A percentile compares a stretch with the other conserved stretches of the same genome.
Evolutionary conservation across 2,797 vertebrate genomes (phyloP).

Genomic region (Meda fulgida): DNA sequence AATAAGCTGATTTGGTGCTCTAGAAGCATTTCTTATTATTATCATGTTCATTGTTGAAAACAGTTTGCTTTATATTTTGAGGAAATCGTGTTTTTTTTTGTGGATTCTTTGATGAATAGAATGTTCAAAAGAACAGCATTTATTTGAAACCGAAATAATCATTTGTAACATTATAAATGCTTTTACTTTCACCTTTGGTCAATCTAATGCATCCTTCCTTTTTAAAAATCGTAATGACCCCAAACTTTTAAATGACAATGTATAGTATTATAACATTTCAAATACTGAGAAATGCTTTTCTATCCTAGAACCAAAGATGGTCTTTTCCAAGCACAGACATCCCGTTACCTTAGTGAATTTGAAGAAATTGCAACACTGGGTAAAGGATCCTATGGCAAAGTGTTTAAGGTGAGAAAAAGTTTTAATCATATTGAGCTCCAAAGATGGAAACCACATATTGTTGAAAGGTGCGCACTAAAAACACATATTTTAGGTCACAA

Average conservation of each 20-base stretch:
- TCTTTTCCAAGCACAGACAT: conserved; percentile 90
- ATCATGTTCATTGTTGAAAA: background rate
- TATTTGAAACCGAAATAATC: background rate
- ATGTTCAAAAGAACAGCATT: background rate
- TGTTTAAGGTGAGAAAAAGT: conserved; percentile 85
- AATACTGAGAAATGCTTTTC: background rate
- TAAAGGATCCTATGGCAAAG: conserved; percentile 94
- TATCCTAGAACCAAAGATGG: conserved; percentile 74
- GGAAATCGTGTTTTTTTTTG: background rate
- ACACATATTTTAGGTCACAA: conserved; percentile 82
- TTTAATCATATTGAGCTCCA: conserved; percentile 6
- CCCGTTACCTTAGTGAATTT: conserved; percentile 95
- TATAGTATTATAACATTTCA: background rate
- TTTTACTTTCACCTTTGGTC: background rate
- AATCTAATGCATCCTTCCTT: background rate
- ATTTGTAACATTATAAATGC: background rate
- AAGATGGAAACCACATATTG: background rate
- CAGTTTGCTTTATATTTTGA: background rate
- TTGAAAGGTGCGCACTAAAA: background rate
- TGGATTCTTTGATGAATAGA: background rate
- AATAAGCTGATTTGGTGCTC: background rate
- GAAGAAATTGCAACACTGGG: conserved; percentile 89
- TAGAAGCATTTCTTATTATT: background rate
- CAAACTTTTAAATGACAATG: background rate
- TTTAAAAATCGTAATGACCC: background rate